Percentiles rank a stretch among this genome's conserved stretches.
Evolutionary conservation across 1,140 invertebrate genomes (phyloP).

Genomic region (Procambarus clarkii): DNA sequence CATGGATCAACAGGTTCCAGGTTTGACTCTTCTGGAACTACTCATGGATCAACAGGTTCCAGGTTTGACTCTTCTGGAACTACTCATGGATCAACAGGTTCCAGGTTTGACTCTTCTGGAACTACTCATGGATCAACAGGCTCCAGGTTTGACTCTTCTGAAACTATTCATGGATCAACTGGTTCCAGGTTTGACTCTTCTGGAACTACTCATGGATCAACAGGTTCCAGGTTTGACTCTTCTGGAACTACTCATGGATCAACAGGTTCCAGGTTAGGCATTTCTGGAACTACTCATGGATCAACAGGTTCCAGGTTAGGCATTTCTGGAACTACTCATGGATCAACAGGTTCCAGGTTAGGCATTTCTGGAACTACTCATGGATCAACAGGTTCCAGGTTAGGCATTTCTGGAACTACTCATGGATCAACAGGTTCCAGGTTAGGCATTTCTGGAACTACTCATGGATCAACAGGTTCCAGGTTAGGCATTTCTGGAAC

Average conservation of each 20-base stretch:
- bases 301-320: neutral
- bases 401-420: too few species aligned
- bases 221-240: neutral
- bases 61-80: neutral
- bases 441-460: too few species aligned
- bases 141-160: neutral
- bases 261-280: too few species aligned
- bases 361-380: too few species aligned
- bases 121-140: neutral
- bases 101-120: neutral
- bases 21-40: neutral
- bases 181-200: neutral
- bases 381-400: too few species aligned
- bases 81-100: neutral
- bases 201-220: neutral
- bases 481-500: too few species aligned
- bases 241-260: neutral
- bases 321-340: neutral
- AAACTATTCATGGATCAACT: neutral
- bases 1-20: neutral
- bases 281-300: neutral
- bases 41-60: neutral
- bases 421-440: too few species aligned
- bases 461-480: too few species aligned
- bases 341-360: neutral